Evolutionary conservation across 2,797 vertebrate genomes (phyloP).

Genomic region (Paramormyrops hopkinsi): DNA sequence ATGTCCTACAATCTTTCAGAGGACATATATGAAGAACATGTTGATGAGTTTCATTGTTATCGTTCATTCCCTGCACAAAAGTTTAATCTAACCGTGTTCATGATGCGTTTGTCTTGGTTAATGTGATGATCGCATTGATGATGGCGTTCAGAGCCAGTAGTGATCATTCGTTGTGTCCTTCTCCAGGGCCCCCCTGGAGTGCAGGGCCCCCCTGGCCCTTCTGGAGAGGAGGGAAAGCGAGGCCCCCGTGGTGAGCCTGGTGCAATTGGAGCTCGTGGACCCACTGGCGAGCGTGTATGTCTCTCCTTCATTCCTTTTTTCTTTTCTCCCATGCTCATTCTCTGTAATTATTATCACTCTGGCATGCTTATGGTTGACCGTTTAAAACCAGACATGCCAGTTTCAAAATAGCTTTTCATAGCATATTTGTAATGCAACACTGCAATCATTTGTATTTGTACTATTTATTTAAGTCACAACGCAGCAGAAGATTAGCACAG

Average conservation of each 20-base stretch:
- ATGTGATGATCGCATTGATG: background rate
- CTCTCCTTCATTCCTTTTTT: background rate
- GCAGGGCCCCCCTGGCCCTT: slow-evolving; percentile 79
- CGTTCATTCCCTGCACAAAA: background rate
- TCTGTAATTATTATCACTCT: background rate
- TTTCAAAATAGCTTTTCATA: background rate
- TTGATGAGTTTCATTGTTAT: background rate
- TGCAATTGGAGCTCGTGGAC: slow-evolving; percentile 71
- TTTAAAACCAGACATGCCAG: background rate
- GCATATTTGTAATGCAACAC: background rate
- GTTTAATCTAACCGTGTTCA: background rate
- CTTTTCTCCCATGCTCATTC: background rate
- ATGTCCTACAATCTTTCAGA: background rate
- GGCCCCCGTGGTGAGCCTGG: slow-evolving; percentile 88
- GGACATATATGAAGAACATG: background rate
- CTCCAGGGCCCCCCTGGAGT: slow-evolving; percentile 75
- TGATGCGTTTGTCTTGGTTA: background rate
- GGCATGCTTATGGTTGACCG: background rate
- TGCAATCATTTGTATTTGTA: background rate
- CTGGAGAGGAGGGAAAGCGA: slow-evolving; percentile 95
- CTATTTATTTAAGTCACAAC: background rate
- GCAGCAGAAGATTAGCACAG: background rate
- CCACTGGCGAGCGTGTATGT: slow-evolving; percentile 84
- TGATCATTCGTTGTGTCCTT: background rate
- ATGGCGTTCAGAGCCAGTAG: background rate